phyloP scores from a whole-genome alignment of 1,140 invertebrate genomes.

The Mactra quadrangularis region DNA sequence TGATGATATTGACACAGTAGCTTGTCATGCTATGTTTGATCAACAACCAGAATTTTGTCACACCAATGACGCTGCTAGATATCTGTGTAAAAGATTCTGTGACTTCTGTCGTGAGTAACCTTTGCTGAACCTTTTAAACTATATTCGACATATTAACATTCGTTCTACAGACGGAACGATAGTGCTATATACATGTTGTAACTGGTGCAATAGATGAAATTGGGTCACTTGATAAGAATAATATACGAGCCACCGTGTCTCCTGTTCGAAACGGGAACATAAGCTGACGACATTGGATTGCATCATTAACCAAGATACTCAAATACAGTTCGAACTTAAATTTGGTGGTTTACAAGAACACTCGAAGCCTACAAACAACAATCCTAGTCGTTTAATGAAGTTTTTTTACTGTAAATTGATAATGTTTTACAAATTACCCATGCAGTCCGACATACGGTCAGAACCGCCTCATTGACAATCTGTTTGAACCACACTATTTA shows the following conservation, averaged over 20 bases:
- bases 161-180: not conserved
- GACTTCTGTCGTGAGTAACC: slow-evolving; percentile 35
- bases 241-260: not conserved
- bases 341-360: too few relatives aligned
- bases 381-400: too few relatives aligned
- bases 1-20: slow-evolving; percentile 17
- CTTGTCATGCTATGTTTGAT: slow-evolving; percentile 4
- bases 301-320: not conserved
- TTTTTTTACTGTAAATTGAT: too few relatives aligned
- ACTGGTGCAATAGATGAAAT: not conserved
- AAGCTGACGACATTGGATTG: not conserved
- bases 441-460: too few relatives aligned
- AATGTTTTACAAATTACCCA: too few relatives aligned
- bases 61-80: not conserved
- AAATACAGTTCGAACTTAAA: too few relatives aligned
- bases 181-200: not conserved
- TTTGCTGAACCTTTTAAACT: not conserved
- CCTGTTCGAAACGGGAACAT: too few relatives aligned
- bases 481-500: too few relatives aligned
- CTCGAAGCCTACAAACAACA: too few relatives aligned
- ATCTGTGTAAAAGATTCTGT: slow-evolving; percentile 20
- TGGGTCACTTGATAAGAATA: not conserved
- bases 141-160: not conserved
- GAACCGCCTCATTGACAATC: too few relatives aligned
- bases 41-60: slow-evolving; percentile 3